These are phyloP conservation scores for Choloepus didactylus DNA, from an alignment of 2,797 vertebrate species.

Conservation along the genomic window DNA sequence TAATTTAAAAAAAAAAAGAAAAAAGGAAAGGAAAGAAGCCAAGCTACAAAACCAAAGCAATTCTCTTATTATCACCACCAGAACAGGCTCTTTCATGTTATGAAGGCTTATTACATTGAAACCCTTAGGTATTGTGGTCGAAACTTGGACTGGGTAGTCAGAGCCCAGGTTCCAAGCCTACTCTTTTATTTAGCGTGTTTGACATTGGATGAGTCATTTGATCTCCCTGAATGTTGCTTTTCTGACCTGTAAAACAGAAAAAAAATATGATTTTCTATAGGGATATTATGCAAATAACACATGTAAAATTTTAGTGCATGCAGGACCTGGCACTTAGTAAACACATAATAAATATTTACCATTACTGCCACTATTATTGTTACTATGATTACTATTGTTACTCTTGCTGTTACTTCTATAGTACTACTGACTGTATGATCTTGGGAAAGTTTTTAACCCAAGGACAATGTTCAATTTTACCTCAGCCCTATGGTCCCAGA, in stretches of 20 bases:
- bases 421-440: neutral
- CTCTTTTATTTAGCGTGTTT: rapidly evolving
- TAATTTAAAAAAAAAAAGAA: too few species aligned
- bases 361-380: neutral
- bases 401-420: neutral
- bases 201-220: neutral
- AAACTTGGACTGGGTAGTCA: rapidly evolving
- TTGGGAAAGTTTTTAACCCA: too few species aligned
- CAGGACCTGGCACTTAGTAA: rapidly evolving
- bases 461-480: neutral
- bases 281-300: too few species aligned
- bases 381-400: too few species aligned
- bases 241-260: neutral
- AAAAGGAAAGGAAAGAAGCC: too few species aligned
- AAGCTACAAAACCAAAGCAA: rapidly evolving
- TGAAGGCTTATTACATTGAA: rapidly evolving
- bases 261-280: neutral
- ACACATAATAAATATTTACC: neutral
- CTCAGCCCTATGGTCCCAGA: rapidly evolving
- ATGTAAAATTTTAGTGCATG: neutral
- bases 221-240: neutral
- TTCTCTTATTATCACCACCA: rapidly evolving
- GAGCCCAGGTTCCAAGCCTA: neutral
- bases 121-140: rapidly evolving
- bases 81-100: rapidly evolving